Conservation (phyloP, 2,797 vertebrate species). For the Arremon brunneinucha region DNA sequence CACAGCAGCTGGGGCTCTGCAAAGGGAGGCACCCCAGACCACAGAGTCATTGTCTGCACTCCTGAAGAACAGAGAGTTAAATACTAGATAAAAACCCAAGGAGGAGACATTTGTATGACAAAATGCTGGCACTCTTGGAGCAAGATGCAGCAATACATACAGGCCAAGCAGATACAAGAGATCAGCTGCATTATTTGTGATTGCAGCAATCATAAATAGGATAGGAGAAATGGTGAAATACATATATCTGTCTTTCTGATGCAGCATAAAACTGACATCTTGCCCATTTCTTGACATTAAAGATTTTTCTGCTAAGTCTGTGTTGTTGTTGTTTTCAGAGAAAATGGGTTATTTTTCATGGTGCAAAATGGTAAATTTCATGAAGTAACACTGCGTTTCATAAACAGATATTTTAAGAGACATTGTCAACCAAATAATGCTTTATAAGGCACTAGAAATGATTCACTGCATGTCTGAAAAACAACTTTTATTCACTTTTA, state of each 20-base stretch:
- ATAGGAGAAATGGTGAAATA: conserved; percentile 37
- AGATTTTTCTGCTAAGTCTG: neutral
- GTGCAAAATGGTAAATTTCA: conserved; percentile 17
- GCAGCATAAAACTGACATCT: conserved; percentile 57
- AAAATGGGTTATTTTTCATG: conserved; percentile 29
- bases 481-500: conserved; percentile 22
- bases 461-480: conserved; percentile 23
- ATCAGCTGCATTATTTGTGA: conserved; percentile 52
- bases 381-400: conserved; percentile 19
- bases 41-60: neutral
- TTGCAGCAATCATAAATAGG: conserved; percentile 64
- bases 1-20: neutral
- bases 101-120: neutral
- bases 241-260: conserved; percentile 60
- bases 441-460: conserved; percentile 45
- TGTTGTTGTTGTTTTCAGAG: neutral
- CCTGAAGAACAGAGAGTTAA: neutral
- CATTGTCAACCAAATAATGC: conserved; percentile 62
- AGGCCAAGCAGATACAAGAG: conserved; percentile 11
- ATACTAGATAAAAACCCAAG: neutral
- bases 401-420: conserved; percentile 36
- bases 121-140: neutral
- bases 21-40: neutral
- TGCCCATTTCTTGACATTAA: conserved; percentile 50
- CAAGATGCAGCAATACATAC: neutral